Percentiles rank a stretch among this genome's conserved stretches.
Evolutionary conservation across 2,888 invertebrate species (phyloP).

Genomic region (Rhagonycha fulva): DNA sequence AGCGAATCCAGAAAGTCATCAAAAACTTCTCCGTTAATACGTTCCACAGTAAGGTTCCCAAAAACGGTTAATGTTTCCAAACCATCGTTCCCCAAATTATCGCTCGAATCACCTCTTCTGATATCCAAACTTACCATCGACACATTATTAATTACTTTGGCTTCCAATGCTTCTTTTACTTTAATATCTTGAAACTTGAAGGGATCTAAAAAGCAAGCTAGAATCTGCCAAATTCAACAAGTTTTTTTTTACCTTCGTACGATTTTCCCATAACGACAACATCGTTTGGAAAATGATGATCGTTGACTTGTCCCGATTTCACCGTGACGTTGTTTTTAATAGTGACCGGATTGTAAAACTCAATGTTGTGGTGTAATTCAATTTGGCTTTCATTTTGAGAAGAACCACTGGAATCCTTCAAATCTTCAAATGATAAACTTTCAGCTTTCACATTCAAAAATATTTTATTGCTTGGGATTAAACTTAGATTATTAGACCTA

Average conservation of each 20-base stretch:
- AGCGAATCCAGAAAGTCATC: conserved; percentile 52
- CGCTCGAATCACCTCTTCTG: not conserved
- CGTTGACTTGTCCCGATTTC: conserved; percentile 18
- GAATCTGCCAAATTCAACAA: not conserved
- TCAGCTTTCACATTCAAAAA: conserved; percentile 43
- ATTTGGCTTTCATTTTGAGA: conserved; percentile 33
- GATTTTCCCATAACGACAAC: conserved; percentile 32
- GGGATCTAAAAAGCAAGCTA: not conserved
- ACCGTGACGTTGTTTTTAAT: conserved; percentile 34
- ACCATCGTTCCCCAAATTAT: not conserved
- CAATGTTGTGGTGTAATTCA: conserved; percentile 42
- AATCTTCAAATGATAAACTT: conserved; percentile 40
- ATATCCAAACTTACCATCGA: not conserved
- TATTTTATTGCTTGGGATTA: conserved; percentile 40
- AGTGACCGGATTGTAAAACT: conserved; percentile 37
- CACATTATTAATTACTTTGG: not conserved
- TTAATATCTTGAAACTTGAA: not conserved
- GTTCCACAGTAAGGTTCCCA: conserved; percentile 46
- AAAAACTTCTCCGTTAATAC: conserved; percentile 59
- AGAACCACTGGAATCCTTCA: conserved; percentile 40
- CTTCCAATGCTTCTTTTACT: not conserved
- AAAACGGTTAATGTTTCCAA: conserved; percentile 39
- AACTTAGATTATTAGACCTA: not conserved
- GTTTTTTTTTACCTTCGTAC: conserved; percentile 31
- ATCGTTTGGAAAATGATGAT: conserved; percentile 39